Evolutionary conservation across 2,888 invertebrate genomes (phyloP), one percentile per base, ranked within the genome.

Genomic region (Pelosia muscerda): DNA sequence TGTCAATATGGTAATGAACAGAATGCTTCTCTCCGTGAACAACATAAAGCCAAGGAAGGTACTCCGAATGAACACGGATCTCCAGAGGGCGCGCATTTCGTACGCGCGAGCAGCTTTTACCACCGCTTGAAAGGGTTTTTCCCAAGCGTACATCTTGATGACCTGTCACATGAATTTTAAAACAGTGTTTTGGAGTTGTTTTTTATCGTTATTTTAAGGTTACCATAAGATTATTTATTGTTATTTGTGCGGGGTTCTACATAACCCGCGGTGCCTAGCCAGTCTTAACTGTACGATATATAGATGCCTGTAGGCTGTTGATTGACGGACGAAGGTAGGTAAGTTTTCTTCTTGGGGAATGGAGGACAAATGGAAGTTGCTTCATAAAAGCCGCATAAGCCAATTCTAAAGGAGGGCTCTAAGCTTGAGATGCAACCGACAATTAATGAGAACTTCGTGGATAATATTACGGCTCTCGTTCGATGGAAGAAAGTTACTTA

Each of bases 131-230:
- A 98, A 98, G 0, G 98, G 97, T 77, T 96, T 96, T 90, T 99
- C 99, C 97, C 98, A 99, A 2, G 98, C 97, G 88, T 98, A 98
- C 98, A 98, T 98, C 95, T 99, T 99, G 73, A 99, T 98, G 0
- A 98, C 97, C 93, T 97, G 88, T 62, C 84, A 59, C 13, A 77
- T 25, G 31, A 63, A 60, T 56, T 38, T 59, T 1, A 9, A 13
- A 15, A 61, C 10, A 63, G n/a, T n/a, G 53, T 34, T 23, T 8
- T n/a, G 2, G 49, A 42, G 6, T 42, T 42, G 19, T 19, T 6
- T 42, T 42, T 6, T n/a, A 59, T 15, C n/a, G 42, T n/a, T 38
- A 10, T 34, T 31, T 26, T 58, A 19, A 31, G 4, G 3, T 31
- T 9, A 34, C 9, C 38, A 38, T 42, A 6, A 6, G 34, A 4